phyloP scores from a whole-genome alignment of 2,113 vertebrate genomes.

The Empidonax traillii region DNA sequence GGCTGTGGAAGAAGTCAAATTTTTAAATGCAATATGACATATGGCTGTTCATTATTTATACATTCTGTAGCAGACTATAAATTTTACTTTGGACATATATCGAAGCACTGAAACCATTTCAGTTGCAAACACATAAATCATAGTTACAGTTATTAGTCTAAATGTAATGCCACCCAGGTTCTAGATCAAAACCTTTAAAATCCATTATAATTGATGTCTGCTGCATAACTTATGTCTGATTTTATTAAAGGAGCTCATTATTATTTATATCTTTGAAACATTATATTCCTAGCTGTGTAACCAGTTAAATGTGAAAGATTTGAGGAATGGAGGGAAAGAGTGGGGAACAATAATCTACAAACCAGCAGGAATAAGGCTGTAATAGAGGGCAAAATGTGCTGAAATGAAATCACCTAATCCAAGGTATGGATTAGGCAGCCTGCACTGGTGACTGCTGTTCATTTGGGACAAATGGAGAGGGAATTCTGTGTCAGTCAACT shows the following conservation, averaged over 20 bases:
- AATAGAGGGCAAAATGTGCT: conserved; percentile 13
- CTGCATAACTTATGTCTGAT: conserved; percentile 77
- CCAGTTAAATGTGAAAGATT: conserved; percentile 58
- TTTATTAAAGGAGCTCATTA: conserved; percentile 79
- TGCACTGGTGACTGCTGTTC: not conserved
- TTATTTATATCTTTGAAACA: conserved; percentile 76
- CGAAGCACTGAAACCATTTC: conserved; percentile 76
- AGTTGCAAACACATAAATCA: conserved; percentile 83
- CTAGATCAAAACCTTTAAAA: conserved; percentile 84
- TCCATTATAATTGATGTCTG: conserved; percentile 76
- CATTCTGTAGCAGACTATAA: conserved; percentile 82
- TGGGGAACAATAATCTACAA: not conserved
- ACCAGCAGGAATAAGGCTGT: not conserved
- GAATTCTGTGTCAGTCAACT: not conserved
- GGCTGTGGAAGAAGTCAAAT: conserved; percentile 73
- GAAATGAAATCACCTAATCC: conserved; percentile 27
- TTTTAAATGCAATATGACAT: conserved; percentile 82
- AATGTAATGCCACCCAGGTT: conserved; percentile 78
- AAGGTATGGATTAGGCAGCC: not conserved
- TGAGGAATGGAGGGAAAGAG: not conserved
- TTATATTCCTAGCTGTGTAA: conserved; percentile 54
- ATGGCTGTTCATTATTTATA: conserved; percentile 85
- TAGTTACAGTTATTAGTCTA: conserved; percentile 81
- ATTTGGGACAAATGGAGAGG: conserved; percentile 11
- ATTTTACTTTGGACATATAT: conserved; percentile 82